phyloP scores from a whole-genome alignment of 2,888 invertebrate species.

The Drosophila longiperda region DNA sequence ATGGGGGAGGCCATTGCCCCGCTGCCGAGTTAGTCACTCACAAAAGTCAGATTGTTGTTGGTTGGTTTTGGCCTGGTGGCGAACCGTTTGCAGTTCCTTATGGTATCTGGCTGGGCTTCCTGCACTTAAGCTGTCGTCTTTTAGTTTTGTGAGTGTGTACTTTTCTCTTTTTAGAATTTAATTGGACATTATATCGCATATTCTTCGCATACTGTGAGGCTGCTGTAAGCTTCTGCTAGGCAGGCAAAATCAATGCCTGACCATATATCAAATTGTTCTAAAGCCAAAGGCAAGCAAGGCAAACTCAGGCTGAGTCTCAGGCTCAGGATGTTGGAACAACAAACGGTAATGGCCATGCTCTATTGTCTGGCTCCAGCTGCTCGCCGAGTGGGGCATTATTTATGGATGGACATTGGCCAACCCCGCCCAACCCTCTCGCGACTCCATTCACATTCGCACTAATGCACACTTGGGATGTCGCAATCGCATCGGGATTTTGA shows the following conservation, averaged over 20 bases:
- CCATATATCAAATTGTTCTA: conserved; percentile 77
- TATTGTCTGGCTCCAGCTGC: conserved; percentile 66
- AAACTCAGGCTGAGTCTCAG: conserved; percentile 30
- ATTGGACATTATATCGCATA: conserved; percentile 78
- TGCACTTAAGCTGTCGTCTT: conserved; percentile 43
- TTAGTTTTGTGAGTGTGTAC: conserved; percentile 18
- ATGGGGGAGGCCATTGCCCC: conserved; percentile 49
- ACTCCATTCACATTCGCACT: conserved; percentile 38
- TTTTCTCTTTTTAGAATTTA: conserved; percentile 67
- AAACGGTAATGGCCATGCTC: conserved; percentile 66
- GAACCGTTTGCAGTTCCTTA: not conserved
- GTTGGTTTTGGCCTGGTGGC: conserved; percentile 26
- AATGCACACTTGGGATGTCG: conserved; percentile 69
- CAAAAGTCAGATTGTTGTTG: not conserved
- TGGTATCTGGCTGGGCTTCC: conserved; percentile 31
- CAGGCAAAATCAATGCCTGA: conserved; percentile 73
- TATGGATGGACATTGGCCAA: conserved; percentile 55
- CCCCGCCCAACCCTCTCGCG: not conserved
- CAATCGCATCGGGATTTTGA: conserved; percentile 44
- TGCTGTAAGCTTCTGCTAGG: conserved; percentile 35
- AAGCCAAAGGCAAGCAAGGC: conserved; percentile 44
- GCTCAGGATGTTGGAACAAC: conserved; percentile 60
- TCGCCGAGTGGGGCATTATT: conserved; percentile 64
- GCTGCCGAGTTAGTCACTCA: conserved; percentile 29
- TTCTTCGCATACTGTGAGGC: conserved; percentile 70